Evolutionary conservation across 2,888 invertebrate genomes (phyloP).

Genomic region (Artemia sinica): DNA sequence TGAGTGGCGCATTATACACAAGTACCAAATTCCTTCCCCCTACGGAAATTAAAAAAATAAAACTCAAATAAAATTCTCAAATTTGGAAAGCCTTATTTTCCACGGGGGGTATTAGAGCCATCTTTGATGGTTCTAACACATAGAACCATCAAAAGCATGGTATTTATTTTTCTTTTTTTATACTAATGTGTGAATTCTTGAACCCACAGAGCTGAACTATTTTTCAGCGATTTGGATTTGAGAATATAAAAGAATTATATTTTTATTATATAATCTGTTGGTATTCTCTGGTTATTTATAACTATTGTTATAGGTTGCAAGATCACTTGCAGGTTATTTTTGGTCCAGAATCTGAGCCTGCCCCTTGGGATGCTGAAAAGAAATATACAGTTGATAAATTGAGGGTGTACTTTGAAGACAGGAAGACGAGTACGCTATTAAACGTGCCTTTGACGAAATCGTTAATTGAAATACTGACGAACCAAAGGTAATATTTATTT

Average conservation of each 20-base stretch:
- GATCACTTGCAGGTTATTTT: constrained; percentile 49
- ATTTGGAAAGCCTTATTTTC: too few species aligned
- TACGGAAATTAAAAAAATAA: too few species aligned
- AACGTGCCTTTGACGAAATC: constrained; percentile 40
- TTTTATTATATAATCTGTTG: constrained; percentile 16
- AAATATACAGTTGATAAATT: constrained; percentile 45
- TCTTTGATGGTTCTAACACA: too few species aligned
- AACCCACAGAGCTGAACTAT: too few species aligned
- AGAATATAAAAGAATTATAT: not conserved
- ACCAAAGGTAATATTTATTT: constrained; percentile 35
- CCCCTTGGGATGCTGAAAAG: constrained; percentile 50
- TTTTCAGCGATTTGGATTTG: too few species aligned
- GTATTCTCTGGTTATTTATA: constrained; percentile 21
- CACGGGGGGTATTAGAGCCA: too few species aligned
- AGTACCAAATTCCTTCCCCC: too few species aligned
- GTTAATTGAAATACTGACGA: constrained; percentile 42
- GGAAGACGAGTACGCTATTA: constrained; percentile 41
- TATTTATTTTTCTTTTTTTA: too few species aligned
- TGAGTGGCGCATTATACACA: too few species aligned
- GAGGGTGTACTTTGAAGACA: constrained; percentile 55
- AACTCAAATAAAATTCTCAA: too few species aligned
- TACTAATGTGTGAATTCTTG: too few species aligned
- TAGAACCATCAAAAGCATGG: too few species aligned
- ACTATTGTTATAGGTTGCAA: constrained; percentile 35
- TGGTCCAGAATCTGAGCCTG: constrained; percentile 36